A percentile compares a stretch with the other conserved stretches of the same genome.
Evolutionary conservation across 2,113 vertebrate genomes (phyloP).

Genomic region (Malurus elegans): DNA sequence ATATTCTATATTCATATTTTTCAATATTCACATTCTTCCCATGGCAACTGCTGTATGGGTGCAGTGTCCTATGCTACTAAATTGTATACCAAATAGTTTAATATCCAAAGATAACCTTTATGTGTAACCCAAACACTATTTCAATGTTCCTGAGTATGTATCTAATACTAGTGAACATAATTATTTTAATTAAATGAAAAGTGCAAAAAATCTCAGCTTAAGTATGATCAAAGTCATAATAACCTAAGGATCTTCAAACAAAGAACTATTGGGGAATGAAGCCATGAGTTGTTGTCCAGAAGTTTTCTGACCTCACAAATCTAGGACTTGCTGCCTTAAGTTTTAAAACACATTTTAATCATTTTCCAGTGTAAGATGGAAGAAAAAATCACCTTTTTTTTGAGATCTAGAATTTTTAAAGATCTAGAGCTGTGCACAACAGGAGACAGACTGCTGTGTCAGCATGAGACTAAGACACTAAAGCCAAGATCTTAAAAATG

Average conservation of each 20-base stretch:
- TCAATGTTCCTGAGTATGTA: background rate
- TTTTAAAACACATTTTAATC: background rate
- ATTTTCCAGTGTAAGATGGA: background rate
- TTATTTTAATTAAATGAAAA: background rate
- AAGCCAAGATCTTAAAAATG: background rate
- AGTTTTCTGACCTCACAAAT: background rate
- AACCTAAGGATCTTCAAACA: background rate
- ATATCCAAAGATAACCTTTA: background rate
- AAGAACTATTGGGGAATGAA: background rate
- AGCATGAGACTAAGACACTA: background rate
- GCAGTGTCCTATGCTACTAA: background rate
- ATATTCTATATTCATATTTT: background rate
- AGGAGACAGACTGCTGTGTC: background rate
- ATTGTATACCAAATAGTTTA: background rate
- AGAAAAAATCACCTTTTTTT: background rate
- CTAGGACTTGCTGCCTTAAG: background rate
- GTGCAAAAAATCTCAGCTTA: background rate
- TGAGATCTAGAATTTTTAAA: background rate
- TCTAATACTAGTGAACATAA: background rate
- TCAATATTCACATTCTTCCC: background rate
- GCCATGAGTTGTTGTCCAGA: background rate
- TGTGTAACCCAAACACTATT: background rate
- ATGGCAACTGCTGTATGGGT: background rate
- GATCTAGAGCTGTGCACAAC: background rate
- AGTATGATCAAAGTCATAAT: background rate